Evolutionary conservation across 2,888 invertebrate species (phyloP).

Genomic region (Sesia apiformis): DNA sequence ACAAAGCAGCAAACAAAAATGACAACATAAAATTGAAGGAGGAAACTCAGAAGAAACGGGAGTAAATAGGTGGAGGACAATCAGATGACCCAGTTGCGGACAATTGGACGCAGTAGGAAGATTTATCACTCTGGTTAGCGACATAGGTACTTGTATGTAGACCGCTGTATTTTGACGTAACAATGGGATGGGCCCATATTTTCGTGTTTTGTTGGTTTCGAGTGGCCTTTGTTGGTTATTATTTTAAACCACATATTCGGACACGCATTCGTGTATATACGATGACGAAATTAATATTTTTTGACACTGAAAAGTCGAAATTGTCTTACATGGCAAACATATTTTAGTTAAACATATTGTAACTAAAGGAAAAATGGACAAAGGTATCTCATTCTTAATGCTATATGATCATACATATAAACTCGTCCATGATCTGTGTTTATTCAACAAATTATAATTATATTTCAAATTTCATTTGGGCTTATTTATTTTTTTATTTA

Average conservation of each 20-base stretch:
- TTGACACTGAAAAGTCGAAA: too few species aligned
- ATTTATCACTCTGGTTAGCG: slow-evolving; percentile 43
- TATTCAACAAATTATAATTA: too few species aligned
- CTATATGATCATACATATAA: too few species aligned
- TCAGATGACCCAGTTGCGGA: slow-evolving; percentile 63
- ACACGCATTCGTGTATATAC: neutral
- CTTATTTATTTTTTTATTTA: too few species aligned
- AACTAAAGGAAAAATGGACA: too few species aligned
- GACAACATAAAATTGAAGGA: slow-evolving; percentile 60
- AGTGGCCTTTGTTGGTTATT: slow-evolving; percentile 4
- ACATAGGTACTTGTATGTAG: slow-evolving; percentile 8
- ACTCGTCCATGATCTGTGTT: too few species aligned
- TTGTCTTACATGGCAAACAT: too few species aligned
- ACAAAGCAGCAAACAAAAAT: slow-evolving; percentile 31
- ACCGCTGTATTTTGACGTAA: slow-evolving; percentile 20
- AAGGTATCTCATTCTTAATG: too few species aligned
- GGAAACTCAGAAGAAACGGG: slow-evolving; percentile 42
- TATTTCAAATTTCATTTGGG: too few species aligned
- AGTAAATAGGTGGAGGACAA: slow-evolving; percentile 58
- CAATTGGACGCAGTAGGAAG: slow-evolving; percentile 53
- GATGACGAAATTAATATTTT: too few species aligned
- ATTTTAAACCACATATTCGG: slow-evolving; percentile 10
- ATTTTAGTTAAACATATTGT: too few species aligned
- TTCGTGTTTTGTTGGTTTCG: slow-evolving; percentile 9
- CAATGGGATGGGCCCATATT: slow-evolving; percentile 16